phyloP scores from a whole-genome alignment of 2,113 vertebrate genomes.

The Thamnophis sirtalis region DNA sequence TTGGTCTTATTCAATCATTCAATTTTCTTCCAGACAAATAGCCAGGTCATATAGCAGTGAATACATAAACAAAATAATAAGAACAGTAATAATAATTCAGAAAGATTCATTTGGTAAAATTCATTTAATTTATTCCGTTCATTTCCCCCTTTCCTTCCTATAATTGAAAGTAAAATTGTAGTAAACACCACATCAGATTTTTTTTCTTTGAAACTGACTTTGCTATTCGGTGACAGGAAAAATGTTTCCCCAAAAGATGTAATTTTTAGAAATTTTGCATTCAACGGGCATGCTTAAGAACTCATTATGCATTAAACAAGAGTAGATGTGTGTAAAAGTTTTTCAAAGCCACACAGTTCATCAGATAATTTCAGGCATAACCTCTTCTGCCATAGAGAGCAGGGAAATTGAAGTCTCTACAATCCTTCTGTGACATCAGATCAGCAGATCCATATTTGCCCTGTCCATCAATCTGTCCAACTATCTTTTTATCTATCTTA shows the following conservation, averaged over 20 bases:
- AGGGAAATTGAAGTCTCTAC: background rate
- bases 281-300: background rate
- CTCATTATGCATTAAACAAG: constrained; percentile 13
- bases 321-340: background rate
- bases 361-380: background rate
- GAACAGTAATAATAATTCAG: background rate
- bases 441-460: background rate
- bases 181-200: background rate
- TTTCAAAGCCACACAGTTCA: background rate
- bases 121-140: background rate
- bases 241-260: background rate
- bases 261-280: constrained; percentile 38
- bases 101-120: background rate
- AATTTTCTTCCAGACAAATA: background rate
- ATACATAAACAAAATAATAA: background rate
- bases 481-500: background rate
- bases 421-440: background rate
- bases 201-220: background rate
- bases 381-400: background rate
- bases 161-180: background rate
- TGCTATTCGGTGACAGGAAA: background rate
- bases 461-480: background rate
- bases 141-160: background rate
- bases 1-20: background rate
- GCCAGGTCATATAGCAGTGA: background rate